Evolutionary conservation across 1,140 invertebrate genomes (phyloP).

Genomic region (Monochamus saltuarius): DNA sequence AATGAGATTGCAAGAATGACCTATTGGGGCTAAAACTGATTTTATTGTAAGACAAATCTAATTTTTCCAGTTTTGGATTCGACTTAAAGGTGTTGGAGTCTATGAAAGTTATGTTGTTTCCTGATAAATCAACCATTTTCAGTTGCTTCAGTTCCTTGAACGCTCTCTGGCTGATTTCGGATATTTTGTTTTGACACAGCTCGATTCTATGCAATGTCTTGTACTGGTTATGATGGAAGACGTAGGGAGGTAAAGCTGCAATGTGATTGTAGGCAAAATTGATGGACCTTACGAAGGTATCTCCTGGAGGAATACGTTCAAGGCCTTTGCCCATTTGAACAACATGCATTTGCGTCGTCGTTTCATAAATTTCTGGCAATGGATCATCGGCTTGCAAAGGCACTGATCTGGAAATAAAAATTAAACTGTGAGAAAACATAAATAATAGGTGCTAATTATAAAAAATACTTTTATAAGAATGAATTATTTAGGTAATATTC

Average conservation of each 20-base stretch:
- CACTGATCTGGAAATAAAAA: conserved; percentile 7
- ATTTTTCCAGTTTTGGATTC: conserved; percentile 56
- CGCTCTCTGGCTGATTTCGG: conserved; percentile 49
- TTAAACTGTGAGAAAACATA: neutral
- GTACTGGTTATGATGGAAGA: conserved; percentile 41
- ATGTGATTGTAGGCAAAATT: conserved; percentile 47
- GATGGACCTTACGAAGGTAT: conserved; percentile 22
- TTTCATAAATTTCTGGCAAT: neutral
- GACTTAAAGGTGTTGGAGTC: conserved; percentile 60
- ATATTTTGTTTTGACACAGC: conserved; percentile 42
- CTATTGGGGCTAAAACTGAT: conserved; percentile 46
- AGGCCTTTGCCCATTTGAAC: conserved; percentile 36
- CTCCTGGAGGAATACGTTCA: conserved; percentile 36
- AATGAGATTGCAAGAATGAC: conserved; percentile 42
- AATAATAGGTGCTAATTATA: no score
- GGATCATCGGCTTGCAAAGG: neutral
- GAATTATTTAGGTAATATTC: no score
- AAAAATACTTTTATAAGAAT: no score
- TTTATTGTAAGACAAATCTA: conserved; percentile 60
- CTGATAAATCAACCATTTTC: conserved; percentile 66
- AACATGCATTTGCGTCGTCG: conserved; percentile 20
- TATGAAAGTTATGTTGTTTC: conserved; percentile 60
- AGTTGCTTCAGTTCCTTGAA: conserved; percentile 64
- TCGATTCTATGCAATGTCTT: conserved; percentile 33
- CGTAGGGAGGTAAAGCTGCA: conserved; percentile 26